Evolutionary conservation across 30 jellyfish, hydroid and myxozoan genomes (phyloP).

Genomic region (Turritopsis rubra): DNA sequence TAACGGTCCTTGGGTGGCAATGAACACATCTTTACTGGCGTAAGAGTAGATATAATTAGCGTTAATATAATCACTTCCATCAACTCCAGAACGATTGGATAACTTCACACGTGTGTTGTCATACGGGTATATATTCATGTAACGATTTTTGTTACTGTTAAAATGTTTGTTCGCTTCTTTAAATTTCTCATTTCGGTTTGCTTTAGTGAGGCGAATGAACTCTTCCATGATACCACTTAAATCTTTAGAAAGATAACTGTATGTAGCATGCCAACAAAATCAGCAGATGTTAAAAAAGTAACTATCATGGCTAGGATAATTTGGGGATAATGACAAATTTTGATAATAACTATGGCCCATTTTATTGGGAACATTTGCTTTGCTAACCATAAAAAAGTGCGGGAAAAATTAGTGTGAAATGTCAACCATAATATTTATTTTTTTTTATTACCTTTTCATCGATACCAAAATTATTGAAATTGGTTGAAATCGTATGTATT

Average conservation of each 20-base stretch:
- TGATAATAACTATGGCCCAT: too few relatives aligned
- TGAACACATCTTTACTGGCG: conserved; percentile 49
- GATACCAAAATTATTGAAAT: too few relatives aligned
- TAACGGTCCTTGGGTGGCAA: conserved; percentile 97
- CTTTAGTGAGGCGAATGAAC: conserved; percentile 72
- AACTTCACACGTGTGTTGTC: conserved; percentile 82
- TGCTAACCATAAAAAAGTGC: too few relatives aligned
- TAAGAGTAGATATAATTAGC: conserved; percentile 85
- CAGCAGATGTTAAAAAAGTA: too few relatives aligned
- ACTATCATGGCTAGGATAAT: too few relatives aligned
- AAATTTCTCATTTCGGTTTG: conserved; percentile 52
- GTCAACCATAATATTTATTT: too few relatives aligned
- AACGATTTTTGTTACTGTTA: conserved; percentile 77
- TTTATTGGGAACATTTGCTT: too few relatives aligned
- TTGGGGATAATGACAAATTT: too few relatives aligned
- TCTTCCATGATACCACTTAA: conserved; percentile 92
- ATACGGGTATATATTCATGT: conserved; percentile 87
- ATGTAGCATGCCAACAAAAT: not conserved
- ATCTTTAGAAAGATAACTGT: conserved; percentile 39
- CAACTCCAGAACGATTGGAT: conserved; percentile 40
- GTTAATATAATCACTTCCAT: conserved; percentile 85
- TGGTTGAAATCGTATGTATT: too few relatives aligned
- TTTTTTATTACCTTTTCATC: too few relatives aligned
- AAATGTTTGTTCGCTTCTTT: conserved; percentile 62
- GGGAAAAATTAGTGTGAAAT: too few relatives aligned